A percentile compares a stretch with the other conserved stretches of the same genome.
phyloP scores from a whole-genome alignment of 2,113 vertebrate species.

The Vicugna pacos region DNA sequence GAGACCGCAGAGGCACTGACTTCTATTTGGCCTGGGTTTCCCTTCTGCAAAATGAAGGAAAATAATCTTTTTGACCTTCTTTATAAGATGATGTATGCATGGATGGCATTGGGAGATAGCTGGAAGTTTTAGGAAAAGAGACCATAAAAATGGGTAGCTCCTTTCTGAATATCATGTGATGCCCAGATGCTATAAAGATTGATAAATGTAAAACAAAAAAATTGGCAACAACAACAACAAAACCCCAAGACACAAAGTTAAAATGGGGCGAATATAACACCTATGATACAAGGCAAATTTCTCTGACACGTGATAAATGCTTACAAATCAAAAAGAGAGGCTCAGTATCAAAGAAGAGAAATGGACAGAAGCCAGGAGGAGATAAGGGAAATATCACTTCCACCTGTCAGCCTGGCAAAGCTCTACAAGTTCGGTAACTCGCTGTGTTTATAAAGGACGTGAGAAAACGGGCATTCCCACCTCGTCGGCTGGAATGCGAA shows the following conservation, averaged over 20 bases:
- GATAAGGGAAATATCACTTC: not conserved
- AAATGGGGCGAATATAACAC: not conserved
- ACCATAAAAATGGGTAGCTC: not conserved
- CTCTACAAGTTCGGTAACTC: not conserved
- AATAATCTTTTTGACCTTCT: not conserved
- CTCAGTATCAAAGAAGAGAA: not conserved
- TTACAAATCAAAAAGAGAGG: not conserved
- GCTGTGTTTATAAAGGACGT: not conserved
- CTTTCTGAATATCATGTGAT: not conserved
- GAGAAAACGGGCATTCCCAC: not conserved
- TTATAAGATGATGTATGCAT: not conserved
- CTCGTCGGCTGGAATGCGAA: not conserved
- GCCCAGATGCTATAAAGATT: not conserved
- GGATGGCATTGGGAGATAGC: not conserved
- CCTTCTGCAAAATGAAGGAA: not conserved
- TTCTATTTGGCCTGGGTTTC: not conserved
- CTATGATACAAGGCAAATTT: not conserved
- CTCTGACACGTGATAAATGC: not conserved
- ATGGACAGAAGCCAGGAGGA: not conserved
- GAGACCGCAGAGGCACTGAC: not conserved
- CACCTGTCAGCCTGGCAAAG: not conserved
- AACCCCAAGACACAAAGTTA: not conserved
- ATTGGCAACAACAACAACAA: not conserved
- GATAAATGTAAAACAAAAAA: not conserved
- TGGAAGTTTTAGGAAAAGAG: conserved; percentile 27